Evolutionary conservation across 2,797 vertebrate species (phyloP).

Genomic region (Podarcis siculus): DNA sequence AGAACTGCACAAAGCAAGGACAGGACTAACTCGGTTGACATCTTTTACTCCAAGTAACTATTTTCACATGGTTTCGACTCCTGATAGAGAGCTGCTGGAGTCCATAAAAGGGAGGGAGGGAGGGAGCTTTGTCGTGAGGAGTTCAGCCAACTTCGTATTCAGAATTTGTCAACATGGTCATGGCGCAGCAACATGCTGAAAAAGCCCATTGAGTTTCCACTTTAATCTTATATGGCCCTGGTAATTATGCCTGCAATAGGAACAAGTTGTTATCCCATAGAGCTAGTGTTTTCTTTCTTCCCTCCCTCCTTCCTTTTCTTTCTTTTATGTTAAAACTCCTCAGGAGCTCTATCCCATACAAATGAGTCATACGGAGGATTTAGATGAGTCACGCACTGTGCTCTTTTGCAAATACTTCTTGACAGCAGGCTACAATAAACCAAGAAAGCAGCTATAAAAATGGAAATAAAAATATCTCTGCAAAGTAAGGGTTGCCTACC

Average conservation of each 20-base stretch:
- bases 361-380: constrained; percentile 25
- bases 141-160: background rate
- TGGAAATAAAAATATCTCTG: constrained; percentile 13
- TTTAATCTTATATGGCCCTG: background rate
- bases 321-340: constrained; percentile 4
- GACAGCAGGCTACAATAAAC: constrained; percentile 21
- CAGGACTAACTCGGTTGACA: background rate
- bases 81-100: background rate
- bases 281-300: background rate
- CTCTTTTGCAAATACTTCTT: background rate
- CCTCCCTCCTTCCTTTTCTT: background rate
- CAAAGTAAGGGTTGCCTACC: background rate
- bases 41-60: background rate
- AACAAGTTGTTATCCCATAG: constrained; percentile 14
- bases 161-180: constrained; percentile 5
- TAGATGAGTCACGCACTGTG: constrained; percentile 12
- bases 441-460: constrained; percentile 21
- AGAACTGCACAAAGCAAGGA: background rate
- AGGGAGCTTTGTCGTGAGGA: background rate
- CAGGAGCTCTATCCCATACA: constrained; percentile 24
- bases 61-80: background rate
- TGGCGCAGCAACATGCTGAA: background rate
- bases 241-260: constrained; percentile 29
- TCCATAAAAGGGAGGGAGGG: background rate
- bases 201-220: background rate